Evolutionary conservation across 2,797 vertebrate species (phyloP).

Genomic region (Macropodus opercularis): DNA sequence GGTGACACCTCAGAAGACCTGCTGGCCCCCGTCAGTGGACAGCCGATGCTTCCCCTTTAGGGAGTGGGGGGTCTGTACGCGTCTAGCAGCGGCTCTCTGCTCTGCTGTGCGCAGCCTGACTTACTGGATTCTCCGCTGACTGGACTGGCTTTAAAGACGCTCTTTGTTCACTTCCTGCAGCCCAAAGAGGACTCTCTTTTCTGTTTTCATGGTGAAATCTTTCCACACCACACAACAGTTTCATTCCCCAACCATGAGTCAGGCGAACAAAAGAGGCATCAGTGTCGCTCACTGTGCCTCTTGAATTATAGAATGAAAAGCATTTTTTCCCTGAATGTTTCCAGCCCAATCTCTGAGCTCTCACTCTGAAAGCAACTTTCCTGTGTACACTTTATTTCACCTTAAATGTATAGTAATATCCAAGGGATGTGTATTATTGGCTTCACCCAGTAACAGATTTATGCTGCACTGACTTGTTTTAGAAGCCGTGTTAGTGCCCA

Average conservation of each 20-base stretch:
- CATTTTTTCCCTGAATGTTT: slow-evolving; percentile 49
- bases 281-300: slow-evolving; percentile 64
- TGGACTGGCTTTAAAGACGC: slow-evolving; percentile 60
- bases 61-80: slow-evolving; percentile 53
- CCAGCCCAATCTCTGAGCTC: slow-evolving; percentile 34
- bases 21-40: slow-evolving; percentile 66
- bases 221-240: slow-evolving; percentile 74
- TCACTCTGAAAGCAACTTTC: slow-evolving; percentile 29
- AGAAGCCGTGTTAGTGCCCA: slow-evolving; percentile 50
- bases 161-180: slow-evolving; percentile 70
- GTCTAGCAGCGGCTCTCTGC: slow-evolving; percentile 50
- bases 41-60: slow-evolving; percentile 62
- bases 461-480: slow-evolving; percentile 14
- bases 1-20: slow-evolving; percentile 77
- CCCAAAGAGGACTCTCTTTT: slow-evolving; percentile 63
- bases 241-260: slow-evolving; percentile 80
- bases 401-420: slow-evolving; percentile 30
- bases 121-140: slow-evolving; percentile 50
- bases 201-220: slow-evolving; percentile 75
- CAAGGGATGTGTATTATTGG: slow-evolving; percentile 13
- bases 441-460: slow-evolving; percentile 1
- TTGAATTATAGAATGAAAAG: slow-evolving; percentile 64
- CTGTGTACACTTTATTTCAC: slow-evolving; percentile 16
- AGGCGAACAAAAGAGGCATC: slow-evolving; percentile 78
- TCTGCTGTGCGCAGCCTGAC: slow-evolving; percentile 49